phyloP scores from a whole-genome alignment of 1,140 invertebrate genomes.

The Drosophila ironensis region DNA sequence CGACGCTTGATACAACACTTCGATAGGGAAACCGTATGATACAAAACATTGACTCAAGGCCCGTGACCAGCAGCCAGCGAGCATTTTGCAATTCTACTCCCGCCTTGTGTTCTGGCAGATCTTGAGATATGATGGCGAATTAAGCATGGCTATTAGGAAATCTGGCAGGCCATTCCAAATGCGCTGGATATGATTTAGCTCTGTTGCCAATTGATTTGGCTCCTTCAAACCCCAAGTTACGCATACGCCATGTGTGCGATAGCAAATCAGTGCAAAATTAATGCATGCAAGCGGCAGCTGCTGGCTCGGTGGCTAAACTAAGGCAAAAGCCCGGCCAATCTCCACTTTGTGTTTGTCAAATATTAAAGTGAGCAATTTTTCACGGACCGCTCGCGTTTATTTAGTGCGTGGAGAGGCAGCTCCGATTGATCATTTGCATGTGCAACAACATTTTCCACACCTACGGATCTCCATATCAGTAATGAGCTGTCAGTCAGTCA shows the following conservation, averaged over 20 bases:
- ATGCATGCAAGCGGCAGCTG: slow-evolving; percentile 51
- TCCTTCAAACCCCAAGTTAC: slow-evolving; percentile 48
- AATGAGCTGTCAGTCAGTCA: slow-evolving; percentile 65
- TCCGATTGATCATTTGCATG: slow-evolving; percentile 45
- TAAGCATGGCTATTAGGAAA: slow-evolving; percentile 69
- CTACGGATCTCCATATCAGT: slow-evolving; percentile 50
- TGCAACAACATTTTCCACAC: slow-evolving; percentile 62
- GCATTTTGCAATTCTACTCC: slow-evolving; percentile 35
- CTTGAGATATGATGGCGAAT: slow-evolving; percentile 34
- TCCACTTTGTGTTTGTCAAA: slow-evolving; percentile 55
- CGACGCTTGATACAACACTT: no score
- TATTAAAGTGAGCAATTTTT: slow-evolving; percentile 69
- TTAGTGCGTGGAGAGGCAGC: slow-evolving; percentile 33
- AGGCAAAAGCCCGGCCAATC: slow-evolving; percentile 13
- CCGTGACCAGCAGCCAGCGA: background rate
- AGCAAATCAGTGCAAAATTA: slow-evolving; percentile 72
- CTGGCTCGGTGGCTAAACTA: background rate
- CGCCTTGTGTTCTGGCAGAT: slow-evolving; percentile 22
- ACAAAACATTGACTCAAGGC: slow-evolving; percentile 14
- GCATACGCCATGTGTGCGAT: slow-evolving; percentile 61
- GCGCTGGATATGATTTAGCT: slow-evolving; percentile 43
- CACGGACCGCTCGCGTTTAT: slow-evolving; percentile 33
- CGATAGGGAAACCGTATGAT: background rate
- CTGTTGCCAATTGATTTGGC: slow-evolving; percentile 64
- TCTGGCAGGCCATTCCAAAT: slow-evolving; percentile 66